Evolutionary conservation across 2,888 invertebrate species (phyloP).

Genomic region (Epinotia demarniana): DNA sequence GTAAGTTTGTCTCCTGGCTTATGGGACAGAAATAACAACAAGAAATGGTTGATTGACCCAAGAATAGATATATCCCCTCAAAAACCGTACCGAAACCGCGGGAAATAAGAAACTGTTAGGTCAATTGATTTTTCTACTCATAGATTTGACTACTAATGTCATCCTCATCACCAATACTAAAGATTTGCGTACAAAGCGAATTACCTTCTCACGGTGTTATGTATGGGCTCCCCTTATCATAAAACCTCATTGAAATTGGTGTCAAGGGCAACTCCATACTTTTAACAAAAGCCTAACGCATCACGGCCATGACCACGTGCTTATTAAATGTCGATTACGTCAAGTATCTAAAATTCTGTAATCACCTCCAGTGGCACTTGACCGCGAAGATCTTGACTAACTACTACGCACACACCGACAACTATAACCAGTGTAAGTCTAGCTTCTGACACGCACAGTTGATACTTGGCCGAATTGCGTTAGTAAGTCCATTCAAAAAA

Average conservation of each 20-base stretch:
- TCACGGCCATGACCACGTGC: constrained; percentile 5
- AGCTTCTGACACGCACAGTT: neutral
- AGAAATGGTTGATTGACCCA: too few species aligned
- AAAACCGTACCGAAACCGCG: too few species aligned
- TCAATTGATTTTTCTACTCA: neutral
- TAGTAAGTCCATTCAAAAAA: too few species aligned
- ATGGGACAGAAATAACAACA: too few species aligned
- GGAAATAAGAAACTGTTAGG: too few species aligned
- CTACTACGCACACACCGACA: neutral
- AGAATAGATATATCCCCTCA: too few species aligned
- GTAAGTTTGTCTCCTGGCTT: too few species aligned
- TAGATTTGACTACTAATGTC: too few species aligned
- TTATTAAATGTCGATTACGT: constrained; percentile 28
- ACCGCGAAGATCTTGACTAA: constrained; percentile 1
- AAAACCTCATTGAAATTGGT: neutral
- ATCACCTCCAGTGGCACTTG: constrained; percentile 21
- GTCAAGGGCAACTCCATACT: constrained; percentile 6
- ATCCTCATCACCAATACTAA: neutral
- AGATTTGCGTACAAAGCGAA: neutral
- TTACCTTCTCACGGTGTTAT: neutral
- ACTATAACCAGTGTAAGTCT: neutral
- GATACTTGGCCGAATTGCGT: neutral
- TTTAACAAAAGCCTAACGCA: constrained; percentile 1
- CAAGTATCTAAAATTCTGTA: constrained; percentile 33
- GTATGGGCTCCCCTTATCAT: neutral